Conservation (phyloP, 1,140 invertebrate genomes). For the Drosophila sturtevanti region DNA sequence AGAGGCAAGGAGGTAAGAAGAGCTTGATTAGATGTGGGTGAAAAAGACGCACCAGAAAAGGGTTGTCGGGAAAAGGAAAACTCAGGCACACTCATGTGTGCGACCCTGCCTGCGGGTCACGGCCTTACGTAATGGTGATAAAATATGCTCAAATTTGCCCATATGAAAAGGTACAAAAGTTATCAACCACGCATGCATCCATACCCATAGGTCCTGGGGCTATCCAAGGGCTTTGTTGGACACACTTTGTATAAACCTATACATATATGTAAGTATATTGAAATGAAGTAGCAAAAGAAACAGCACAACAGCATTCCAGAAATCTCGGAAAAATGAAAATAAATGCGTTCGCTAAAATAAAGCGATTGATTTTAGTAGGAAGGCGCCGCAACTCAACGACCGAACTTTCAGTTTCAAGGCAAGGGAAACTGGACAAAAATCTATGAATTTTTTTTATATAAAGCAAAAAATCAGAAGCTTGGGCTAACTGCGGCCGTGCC, state of each 20-base stretch:
- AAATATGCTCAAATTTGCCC: slow-evolving; percentile 82
- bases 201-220: background rate
- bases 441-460: slow-evolving; percentile 43
- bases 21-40: slow-evolving; percentile 65
- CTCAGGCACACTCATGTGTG: slow-evolving; percentile 1
- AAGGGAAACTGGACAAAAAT: slow-evolving; percentile 7
- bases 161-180: slow-evolving; percentile 73
- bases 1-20: slow-evolving; percentile 48
- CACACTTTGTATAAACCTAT: slow-evolving; percentile 35
- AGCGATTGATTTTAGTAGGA: slow-evolving; percentile 67
- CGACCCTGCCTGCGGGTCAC: slow-evolving; percentile 65
- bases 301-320: slow-evolving; percentile 20
- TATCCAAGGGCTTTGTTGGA: slow-evolving; percentile 38
- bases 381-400: slow-evolving; percentile 11
- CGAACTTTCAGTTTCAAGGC: background rate
- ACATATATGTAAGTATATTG: slow-evolving; percentile 33
- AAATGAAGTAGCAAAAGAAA: slow-evolving; percentile 55
- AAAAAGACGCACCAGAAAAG: slow-evolving; percentile 34
- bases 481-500: too few relatives aligned
- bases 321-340: slow-evolving; percentile 77
- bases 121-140: slow-evolving; percentile 73
- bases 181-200: background rate
- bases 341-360: slow-evolving; percentile 76
- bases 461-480: too few relatives aligned
- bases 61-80: slow-evolving; percentile 41